phyloP scores from a whole-genome alignment of 2,888 invertebrate genomes.

The Drosophila testacea region DNA sequence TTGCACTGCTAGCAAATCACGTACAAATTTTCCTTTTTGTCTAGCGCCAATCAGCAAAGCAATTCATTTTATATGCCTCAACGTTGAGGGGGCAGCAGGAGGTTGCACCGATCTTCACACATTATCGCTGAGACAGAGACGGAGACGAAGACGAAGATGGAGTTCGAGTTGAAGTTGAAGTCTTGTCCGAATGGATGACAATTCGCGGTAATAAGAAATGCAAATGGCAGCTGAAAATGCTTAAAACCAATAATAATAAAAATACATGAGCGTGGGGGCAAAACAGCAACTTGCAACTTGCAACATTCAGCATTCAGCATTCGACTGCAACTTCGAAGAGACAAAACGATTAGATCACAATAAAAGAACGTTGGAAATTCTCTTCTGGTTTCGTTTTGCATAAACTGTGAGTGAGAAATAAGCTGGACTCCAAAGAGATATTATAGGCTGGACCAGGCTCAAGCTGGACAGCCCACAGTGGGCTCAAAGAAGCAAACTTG shows the following conservation, averaged over 20 bases:
- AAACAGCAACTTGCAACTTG: constrained; percentile 32
- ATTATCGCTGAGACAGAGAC: constrained; percentile 51
- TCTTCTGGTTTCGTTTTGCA: constrained; percentile 61
- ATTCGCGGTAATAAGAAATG: constrained; percentile 71
- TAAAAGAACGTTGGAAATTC: constrained; percentile 41
- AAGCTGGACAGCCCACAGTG: constrained; percentile 8
- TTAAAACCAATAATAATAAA: constrained; percentile 78
- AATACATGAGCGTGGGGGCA: constrained; percentile 77
- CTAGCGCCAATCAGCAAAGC: constrained; percentile 71
- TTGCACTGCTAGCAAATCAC: constrained; percentile 55
- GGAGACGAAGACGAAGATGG: not conserved
- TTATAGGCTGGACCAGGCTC: constrained; percentile 23
- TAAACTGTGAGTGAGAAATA: constrained; percentile 78
- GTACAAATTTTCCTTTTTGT: constrained; percentile 57
- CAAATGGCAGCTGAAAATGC: constrained; percentile 76
- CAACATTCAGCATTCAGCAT: constrained; percentile 37
- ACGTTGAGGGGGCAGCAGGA: constrained; percentile 12
- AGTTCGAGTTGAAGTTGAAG: constrained; percentile 1
- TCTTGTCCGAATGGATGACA: constrained; percentile 61
- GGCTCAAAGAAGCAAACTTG: not conserved
- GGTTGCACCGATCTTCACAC: constrained; percentile 67
- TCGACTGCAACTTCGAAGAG: constrained; percentile 24
- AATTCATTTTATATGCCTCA: constrained; percentile 69
- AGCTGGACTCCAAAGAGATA: constrained; percentile 50
- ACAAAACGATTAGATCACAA: constrained; percentile 76